A percentile compares a stretch with the other conserved stretches of the same genome.
phyloP scores from a whole-genome alignment of 2,888 invertebrate species.

The Chironomus tentans region DNA sequence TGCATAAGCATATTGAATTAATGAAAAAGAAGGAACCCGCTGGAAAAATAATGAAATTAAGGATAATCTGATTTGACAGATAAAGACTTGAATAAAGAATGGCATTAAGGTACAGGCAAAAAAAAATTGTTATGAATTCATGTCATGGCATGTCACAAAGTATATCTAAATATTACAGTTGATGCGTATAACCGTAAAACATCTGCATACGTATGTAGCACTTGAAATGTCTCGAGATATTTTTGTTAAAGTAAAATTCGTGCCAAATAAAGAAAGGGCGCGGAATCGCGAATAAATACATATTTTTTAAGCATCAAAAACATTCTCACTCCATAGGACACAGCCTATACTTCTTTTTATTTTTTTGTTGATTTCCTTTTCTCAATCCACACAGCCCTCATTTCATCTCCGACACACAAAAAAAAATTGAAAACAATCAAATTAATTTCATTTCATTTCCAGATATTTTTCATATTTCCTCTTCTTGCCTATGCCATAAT shows the following conservation, averaged over 20 bases:
- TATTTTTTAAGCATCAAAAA: too few species aligned
- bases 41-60: slow-evolving; percentile 13
- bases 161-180: background rate
- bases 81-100: background rate
- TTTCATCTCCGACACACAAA: too few species aligned
- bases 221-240: background rate
- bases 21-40: background rate
- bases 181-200: background rate
- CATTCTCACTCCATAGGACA: too few species aligned
- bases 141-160: background rate
- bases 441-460: too few species aligned
- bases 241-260: background rate
- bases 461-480: too few species aligned
- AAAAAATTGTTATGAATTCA: slow-evolving; percentile 4
- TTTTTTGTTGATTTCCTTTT: too few species aligned
- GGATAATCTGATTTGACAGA: slow-evolving; percentile 15
- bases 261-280: too few species aligned
- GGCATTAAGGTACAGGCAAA: background rate
- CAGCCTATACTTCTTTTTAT: too few species aligned
- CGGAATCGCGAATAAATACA: too few species aligned
- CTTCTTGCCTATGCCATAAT: too few species aligned
- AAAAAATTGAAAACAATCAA: too few species aligned
- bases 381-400: too few species aligned
- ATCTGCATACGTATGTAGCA: background rate
- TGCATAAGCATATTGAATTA: background rate